Conservation (phyloP, 2,113 vertebrate genomes). For the Egretta garzetta region DNA sequence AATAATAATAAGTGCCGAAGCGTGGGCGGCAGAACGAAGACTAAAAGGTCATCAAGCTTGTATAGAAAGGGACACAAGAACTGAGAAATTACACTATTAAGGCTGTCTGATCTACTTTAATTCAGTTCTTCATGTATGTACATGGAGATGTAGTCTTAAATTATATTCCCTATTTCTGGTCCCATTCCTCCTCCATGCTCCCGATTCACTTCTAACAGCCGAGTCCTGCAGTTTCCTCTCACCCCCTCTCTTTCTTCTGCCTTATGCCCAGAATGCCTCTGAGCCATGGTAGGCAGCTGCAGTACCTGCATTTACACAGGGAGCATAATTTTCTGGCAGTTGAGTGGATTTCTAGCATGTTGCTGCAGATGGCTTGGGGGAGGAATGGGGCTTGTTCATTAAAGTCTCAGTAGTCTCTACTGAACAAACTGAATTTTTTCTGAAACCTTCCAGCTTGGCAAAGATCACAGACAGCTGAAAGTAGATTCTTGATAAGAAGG, state of each 20-base stretch:
- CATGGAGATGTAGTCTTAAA: neutral
- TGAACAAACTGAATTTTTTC: constrained; percentile 39
- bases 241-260: neutral
- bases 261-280: constrained; percentile 7
- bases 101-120: neutral
- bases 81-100: neutral
- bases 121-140: neutral
- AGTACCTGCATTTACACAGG: constrained; percentile 21
- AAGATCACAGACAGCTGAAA: neutral
- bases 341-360: constrained; percentile 2
- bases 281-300: constrained; percentile 32
- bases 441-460: constrained; percentile 6
- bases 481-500: neutral
- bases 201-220: neutral
- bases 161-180: neutral
- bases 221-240: neutral
- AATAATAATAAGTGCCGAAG: neutral
- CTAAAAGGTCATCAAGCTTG: neutral
- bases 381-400: constrained; percentile 34
- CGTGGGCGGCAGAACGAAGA: neutral
- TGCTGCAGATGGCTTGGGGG: constrained; percentile 48
- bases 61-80: neutral
- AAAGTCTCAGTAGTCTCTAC: constrained; percentile 35
- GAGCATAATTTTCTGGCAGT: constrained; percentile 25
- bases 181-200: neutral